These are phyloP conservation scores for Whitmania pigra DNA, from an alignment of 1,140 invertebrate genomes.

Conservation along the genomic window DNA sequence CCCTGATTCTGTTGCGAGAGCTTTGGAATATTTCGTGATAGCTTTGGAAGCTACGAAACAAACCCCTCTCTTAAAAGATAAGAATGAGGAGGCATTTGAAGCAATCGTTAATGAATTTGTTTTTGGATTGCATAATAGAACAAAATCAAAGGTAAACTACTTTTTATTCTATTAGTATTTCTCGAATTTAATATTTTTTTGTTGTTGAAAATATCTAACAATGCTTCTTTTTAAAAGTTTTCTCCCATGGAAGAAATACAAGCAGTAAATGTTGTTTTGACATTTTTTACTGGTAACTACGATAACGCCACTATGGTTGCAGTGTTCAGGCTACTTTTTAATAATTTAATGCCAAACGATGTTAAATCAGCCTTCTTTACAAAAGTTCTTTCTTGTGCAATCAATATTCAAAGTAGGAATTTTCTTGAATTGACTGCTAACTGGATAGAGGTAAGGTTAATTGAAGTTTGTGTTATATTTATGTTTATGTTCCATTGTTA, in stretches of 20 bases:
- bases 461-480: too few relatives aligned
- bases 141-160: background rate
- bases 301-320: background rate
- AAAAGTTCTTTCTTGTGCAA: slow-evolving; percentile 13
- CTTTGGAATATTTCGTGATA: too few relatives aligned
- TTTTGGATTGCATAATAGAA: background rate
- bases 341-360: background rate
- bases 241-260: background rate
- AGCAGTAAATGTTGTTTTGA: background rate
- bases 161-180: background rate
- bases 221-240: background rate
- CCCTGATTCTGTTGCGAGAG: too few relatives aligned
- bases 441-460: slow-evolving; percentile 14
- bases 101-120: slow-evolving; percentile 13
- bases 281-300: background rate
- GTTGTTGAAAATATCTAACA: too few relatives aligned
- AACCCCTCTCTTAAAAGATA: too few relatives aligned
- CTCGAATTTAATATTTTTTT: too few relatives aligned
- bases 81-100: slow-evolving; percentile 13
- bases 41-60: too few relatives aligned
- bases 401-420: background rate
- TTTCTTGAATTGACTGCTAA: slow-evolving; percentile 10
- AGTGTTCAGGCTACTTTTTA: slow-evolving; percentile 12
- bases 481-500: too few relatives aligned
- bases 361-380: background rate